phyloP scores from a whole-genome alignment of 2,797 vertebrate genomes.

The Alfaro cultratus region DNA sequence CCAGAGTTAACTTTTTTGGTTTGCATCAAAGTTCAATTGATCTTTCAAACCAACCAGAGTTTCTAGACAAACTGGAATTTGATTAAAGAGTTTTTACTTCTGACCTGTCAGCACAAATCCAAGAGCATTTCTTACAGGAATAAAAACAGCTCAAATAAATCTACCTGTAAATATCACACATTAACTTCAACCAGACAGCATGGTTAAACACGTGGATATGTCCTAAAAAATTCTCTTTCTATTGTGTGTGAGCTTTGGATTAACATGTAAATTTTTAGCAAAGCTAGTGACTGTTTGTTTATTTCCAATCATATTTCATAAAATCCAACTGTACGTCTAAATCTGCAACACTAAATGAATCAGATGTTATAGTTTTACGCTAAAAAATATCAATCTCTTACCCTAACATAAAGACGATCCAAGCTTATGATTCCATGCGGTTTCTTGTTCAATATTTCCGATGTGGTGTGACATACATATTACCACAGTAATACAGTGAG shows the following conservation, averaged over 20 bases:
- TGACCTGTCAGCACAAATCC: not conserved
- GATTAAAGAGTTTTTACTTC: not conserved
- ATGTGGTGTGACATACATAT: conserved; percentile 17
- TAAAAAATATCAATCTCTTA: not conserved
- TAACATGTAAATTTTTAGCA: not conserved
- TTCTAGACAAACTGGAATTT: no score
- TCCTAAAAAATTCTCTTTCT: not conserved
- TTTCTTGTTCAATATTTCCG: not conserved
- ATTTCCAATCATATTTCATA: not conserved
- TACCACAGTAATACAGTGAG: conserved; percentile 15
- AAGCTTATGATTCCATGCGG: not conserved
- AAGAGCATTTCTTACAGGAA: not conserved
- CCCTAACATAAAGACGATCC: not conserved
- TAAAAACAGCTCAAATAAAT: not conserved
- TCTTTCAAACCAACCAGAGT: no score
- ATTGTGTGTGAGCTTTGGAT: not conserved
- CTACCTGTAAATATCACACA: not conserved
- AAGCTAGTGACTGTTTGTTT: not conserved
- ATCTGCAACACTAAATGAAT: not conserved
- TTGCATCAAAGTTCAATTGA: no score
- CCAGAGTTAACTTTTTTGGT: no score
- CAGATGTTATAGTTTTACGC: not conserved
- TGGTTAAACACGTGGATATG: not conserved
- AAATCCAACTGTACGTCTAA: not conserved
- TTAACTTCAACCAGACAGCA: not conserved